Evolutionary conservation across 2,797 vertebrate genomes (phyloP).

Genomic region (Esox lucius): DNA sequence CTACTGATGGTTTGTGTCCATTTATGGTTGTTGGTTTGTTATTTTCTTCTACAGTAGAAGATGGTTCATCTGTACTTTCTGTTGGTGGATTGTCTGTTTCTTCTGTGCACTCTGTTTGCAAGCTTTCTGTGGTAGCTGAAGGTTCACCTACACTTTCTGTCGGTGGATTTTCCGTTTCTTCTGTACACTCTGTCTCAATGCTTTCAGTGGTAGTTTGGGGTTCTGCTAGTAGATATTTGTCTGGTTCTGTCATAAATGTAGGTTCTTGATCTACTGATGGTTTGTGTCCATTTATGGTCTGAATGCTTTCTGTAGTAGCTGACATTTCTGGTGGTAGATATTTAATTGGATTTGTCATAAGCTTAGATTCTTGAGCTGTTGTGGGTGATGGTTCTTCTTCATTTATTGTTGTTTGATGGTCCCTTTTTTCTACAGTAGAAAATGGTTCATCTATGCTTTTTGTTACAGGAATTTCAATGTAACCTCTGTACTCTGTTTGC

Average conservation of each 20-base stretch:
- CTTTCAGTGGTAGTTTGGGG: neutral
- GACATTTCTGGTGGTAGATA: constrained; percentile 1
- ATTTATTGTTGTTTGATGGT: neutral
- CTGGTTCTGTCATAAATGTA: neutral
- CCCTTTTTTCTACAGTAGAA: neutral
- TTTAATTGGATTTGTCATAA: neutral
- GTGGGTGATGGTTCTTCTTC: neutral
- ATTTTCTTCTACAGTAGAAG: neutral
- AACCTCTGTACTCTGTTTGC: constrained; percentile 12
- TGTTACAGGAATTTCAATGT: neutral
- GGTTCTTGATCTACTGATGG: neutral
- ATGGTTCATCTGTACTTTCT: neutral
- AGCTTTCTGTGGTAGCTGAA: neutral
- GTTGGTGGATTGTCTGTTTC: neutral
- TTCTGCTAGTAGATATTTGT: neutral
- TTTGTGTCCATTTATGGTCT: neutral
- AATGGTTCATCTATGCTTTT: neutral
- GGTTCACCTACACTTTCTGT: neutral
- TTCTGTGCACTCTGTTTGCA: neutral
- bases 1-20: neutral
- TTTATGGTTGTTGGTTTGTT: neutral
- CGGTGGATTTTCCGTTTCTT: neutral
- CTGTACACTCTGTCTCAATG: constrained; percentile 13
- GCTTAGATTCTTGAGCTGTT: neutral
- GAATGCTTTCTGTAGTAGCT: neutral